These are phyloP conservation scores for Hydriomena furcata DNA, from an alignment of 2,888 invertebrate species.

Conservation along the genomic window DNA sequence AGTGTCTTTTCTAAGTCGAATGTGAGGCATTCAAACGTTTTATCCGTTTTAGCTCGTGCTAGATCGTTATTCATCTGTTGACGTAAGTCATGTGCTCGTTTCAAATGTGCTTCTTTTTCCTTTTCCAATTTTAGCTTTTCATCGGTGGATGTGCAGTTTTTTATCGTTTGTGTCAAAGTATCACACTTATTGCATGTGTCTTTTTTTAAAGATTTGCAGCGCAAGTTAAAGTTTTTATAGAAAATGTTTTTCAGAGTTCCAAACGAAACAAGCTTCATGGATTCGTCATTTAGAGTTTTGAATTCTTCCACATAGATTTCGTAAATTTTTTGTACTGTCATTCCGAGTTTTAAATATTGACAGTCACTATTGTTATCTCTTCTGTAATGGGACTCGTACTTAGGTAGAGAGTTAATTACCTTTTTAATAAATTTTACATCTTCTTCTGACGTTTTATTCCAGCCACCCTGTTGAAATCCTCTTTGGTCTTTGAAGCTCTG, in stretches of 20 bases:
- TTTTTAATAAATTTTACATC: neutral
- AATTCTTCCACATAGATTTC: conserved; percentile 8
- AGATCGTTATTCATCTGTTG: neutral
- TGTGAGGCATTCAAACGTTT: conserved; percentile 10
- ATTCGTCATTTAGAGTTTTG: conserved; percentile 7
- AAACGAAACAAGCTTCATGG: conserved; percentile 12
- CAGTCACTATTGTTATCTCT: neutral
- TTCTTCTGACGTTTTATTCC: conserved; percentile 2
- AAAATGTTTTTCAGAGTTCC: conserved; percentile 17
- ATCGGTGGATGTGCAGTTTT: too few relatives aligned
- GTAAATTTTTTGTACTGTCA: neutral
- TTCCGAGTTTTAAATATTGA: neutral
- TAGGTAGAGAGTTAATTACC: neutral
- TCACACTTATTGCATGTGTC: conserved; percentile 29
- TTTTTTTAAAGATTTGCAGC: conserved; percentile 19
- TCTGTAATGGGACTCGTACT: neutral
- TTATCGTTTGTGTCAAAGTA: neutral
- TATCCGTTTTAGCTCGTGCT: conserved; percentile 3
- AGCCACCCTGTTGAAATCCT: conserved; percentile 11
- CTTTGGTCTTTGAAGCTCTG: conserved; percentile 18
- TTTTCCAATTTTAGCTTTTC: too few relatives aligned
- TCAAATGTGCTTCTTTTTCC: too few relatives aligned
- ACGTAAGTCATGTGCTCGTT: too few relatives aligned
- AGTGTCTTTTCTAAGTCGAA: conserved; percentile 23
- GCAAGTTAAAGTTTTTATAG: conserved; percentile 16